Percentiles rank a stretch among this genome's conserved stretches.
Evolutionary conservation across 2,113 vertebrate genomes (phyloP).

Genomic region (Hippocampus abdominalis): DNA sequence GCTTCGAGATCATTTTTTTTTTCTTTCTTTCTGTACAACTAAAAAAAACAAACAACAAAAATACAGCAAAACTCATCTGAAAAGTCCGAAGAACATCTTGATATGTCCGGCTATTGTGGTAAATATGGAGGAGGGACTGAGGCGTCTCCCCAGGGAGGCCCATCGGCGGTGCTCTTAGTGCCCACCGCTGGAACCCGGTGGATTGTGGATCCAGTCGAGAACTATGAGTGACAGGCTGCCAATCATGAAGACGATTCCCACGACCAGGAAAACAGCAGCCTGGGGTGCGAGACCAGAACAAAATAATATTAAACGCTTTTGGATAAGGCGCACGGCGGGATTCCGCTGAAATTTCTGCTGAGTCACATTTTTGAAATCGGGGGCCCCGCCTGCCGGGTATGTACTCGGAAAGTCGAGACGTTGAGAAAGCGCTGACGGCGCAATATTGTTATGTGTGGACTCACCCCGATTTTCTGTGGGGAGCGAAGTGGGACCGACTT

Average conservation of each 20-base stretch:
- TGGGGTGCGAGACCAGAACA: slow-evolving; percentile 57
- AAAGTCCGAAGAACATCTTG: slow-evolving; percentile 20
- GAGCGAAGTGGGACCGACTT: slow-evolving; percentile 82
- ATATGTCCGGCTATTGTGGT: slow-evolving; percentile 8
- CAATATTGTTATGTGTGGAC: slow-evolving; percentile 34
- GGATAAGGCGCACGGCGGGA: slow-evolving; percentile 2
- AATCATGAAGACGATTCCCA: slow-evolving; percentile 90
- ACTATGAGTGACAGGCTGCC: slow-evolving; percentile 91
- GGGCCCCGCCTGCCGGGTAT: neutral
- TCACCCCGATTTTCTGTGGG: slow-evolving; percentile 90
- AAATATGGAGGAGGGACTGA: slow-evolving; percentile 1
- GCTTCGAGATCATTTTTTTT: slow-evolving; percentile 23
- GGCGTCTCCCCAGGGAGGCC: slow-evolving; percentile 5
- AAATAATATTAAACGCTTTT: slow-evolving; percentile 7
- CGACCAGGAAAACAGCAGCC: slow-evolving; percentile 85
- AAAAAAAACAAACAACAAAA: slow-evolving; percentile 15
- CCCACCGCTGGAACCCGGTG: slow-evolving; percentile 68
- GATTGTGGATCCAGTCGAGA: slow-evolving; percentile 91
- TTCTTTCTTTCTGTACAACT: neutral
- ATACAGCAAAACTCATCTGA: neutral
- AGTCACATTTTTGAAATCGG: slow-evolving; percentile 7
- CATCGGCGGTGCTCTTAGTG: slow-evolving; percentile 46
- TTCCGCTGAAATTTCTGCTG: neutral
- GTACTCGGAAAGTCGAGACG: slow-evolving; percentile 21
- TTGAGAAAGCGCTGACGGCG: slow-evolving; percentile 23